These are phyloP conservation scores for Catagonus wagneri DNA, from an alignment of 2,113 vertebrate genomes.

Conservation along the genomic window DNA sequence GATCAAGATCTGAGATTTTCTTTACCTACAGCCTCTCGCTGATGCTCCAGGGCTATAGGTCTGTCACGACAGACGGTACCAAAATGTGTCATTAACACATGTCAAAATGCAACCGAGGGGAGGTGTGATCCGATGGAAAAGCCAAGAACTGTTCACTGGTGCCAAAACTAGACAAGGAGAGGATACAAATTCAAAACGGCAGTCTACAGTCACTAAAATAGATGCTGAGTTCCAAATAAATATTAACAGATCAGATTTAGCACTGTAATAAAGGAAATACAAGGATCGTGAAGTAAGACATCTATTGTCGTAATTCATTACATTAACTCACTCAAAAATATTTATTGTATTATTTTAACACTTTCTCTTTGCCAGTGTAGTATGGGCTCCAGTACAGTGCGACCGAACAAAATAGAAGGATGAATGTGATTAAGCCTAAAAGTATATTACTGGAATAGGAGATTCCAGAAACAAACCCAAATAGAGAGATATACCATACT, in stretches of 20 bases:
- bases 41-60: neutral
- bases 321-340: slow-evolving; percentile 43
- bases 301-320: neutral
- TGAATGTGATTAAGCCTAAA: neutral
- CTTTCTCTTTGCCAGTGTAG: neutral
- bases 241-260: neutral
- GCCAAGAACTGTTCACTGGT: neutral
- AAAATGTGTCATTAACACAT: slow-evolving; percentile 35
- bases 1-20: neutral
- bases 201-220: neutral
- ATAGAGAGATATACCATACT: neutral
- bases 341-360: neutral
- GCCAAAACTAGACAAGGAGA: neutral
- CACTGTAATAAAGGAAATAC: neutral
- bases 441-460: neutral
- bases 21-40: neutral
- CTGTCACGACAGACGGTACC: neutral
- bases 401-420: neutral
- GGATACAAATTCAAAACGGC: neutral
- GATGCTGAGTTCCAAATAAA: neutral
- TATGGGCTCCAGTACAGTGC: neutral
- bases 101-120: neutral
- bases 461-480: neutral
- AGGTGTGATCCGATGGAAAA: neutral
- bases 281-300: neutral